Evolutionary conservation across 2,888 invertebrate genomes (phyloP).

Genomic region (Epirrita christyi): DNA sequence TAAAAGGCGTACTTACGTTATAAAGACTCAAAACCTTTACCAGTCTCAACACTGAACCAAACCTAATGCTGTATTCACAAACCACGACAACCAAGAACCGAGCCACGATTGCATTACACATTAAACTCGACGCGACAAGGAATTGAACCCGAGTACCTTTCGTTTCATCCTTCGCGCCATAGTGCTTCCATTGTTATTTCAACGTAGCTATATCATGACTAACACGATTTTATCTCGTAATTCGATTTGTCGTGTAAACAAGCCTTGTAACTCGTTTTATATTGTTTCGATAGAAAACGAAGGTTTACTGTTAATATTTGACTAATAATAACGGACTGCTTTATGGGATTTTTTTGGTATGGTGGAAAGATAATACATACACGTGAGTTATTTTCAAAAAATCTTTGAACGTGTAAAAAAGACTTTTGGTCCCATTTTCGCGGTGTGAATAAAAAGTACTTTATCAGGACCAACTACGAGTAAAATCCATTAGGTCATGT

Average conservation of each 20-base stretch:
- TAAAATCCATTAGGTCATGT: constrained; percentile 3
- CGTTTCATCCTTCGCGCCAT: background rate
- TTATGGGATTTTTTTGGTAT: background rate
- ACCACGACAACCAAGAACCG: no score
- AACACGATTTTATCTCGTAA: constrained; percentile 16
- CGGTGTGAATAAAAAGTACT: background rate
- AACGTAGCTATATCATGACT: constrained; percentile 3
- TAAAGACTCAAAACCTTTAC: no score
- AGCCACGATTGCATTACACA: no score
- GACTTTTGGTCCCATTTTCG: no score
- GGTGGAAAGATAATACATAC: no score
- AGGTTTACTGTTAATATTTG: background rate
- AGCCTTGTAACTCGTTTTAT: constrained; percentile 19
- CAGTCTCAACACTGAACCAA: no score
- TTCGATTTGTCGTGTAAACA: constrained; percentile 19
- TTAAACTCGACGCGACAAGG: no score
- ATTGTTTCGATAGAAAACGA: constrained; percentile 12
- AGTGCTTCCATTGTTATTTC: constrained; percentile 1
- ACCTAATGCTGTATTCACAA: no score
- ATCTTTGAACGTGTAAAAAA: no score
- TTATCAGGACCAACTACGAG: background rate
- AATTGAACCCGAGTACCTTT: no score
- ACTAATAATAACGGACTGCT: background rate
- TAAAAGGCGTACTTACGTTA: no score
- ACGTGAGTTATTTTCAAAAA: no score